Conservation (phyloP, 2,113 vertebrate species). For the Erythrolamprus reginae region DNA sequence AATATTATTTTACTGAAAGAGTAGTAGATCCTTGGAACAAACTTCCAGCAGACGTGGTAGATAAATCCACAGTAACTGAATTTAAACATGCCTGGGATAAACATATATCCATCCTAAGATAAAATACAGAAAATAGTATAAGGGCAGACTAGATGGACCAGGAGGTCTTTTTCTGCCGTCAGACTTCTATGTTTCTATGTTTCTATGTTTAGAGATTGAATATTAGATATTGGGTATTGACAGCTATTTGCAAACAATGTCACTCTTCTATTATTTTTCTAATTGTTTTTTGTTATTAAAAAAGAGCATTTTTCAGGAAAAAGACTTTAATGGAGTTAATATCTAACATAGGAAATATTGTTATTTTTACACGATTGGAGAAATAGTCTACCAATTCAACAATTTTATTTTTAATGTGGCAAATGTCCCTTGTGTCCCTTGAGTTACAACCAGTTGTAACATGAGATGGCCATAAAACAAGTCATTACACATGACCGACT, state of each 20-base stretch:
- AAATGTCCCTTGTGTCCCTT: neutral
- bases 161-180: no score
- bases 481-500: neutral
- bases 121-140: no score
- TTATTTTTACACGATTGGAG: neutral
- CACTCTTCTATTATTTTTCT: neutral
- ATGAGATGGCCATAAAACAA: neutral
- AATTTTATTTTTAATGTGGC: neutral
- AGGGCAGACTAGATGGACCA: no score
- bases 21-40: no score
- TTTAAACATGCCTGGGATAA: no score
- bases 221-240: no score
- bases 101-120: no score
- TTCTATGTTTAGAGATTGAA: no score
- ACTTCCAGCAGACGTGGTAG: no score
- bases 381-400: neutral
- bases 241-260: neutral
- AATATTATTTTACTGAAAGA: no score
- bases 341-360: neutral
- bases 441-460: neutral
- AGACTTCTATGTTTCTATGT: no score
- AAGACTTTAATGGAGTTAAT: neutral
- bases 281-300: neutral
- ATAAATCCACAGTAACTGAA: no score
- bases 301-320: neutral